These are phyloP conservation scores for Rana temporaria DNA, from an alignment of 2,113 vertebrate genomes.

Conservation along the genomic window DNA sequence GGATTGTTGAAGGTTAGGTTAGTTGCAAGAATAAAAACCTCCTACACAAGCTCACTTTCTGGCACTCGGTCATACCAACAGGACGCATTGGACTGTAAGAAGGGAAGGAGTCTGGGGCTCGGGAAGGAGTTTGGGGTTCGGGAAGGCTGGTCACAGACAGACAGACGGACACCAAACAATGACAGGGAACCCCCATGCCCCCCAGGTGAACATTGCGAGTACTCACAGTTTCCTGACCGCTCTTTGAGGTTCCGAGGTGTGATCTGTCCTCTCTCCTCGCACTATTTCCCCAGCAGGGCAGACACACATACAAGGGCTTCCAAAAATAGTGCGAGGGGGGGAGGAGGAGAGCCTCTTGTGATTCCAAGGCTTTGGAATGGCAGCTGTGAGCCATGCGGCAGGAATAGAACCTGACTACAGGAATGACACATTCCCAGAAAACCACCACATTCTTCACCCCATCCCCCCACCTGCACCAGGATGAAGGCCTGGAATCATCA, in stretches of 20 bases:
- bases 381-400: constrained; percentile 7
- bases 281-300: neutral
- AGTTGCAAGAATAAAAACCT: too few species aligned
- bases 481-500: neutral
- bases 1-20: too few species aligned
- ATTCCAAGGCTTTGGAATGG: constrained; percentile 1
- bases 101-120: too few species aligned
- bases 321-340: constrained; percentile 11
- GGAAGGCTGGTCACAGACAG: neutral
- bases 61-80: too few species aligned
- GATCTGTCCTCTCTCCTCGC: neutral
- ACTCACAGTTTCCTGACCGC: neutral
- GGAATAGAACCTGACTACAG: constrained; percentile 26
- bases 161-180: neutral
- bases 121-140: too few species aligned
- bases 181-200: neutral
- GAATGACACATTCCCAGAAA: constrained; percentile 23
- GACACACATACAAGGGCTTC: neutral
- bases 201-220: neutral
- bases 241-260: neutral
- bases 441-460: constrained; percentile 38
- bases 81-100: too few species aligned
- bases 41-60: too few species aligned
- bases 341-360: neutral
- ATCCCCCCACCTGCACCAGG: neutral